Percentiles rank a stretch among this genome's conserved stretches.
Evolutionary conservation across 2,797 vertebrate genomes (phyloP).

Genomic region (Acipenser oxyrinchus): DNA sequence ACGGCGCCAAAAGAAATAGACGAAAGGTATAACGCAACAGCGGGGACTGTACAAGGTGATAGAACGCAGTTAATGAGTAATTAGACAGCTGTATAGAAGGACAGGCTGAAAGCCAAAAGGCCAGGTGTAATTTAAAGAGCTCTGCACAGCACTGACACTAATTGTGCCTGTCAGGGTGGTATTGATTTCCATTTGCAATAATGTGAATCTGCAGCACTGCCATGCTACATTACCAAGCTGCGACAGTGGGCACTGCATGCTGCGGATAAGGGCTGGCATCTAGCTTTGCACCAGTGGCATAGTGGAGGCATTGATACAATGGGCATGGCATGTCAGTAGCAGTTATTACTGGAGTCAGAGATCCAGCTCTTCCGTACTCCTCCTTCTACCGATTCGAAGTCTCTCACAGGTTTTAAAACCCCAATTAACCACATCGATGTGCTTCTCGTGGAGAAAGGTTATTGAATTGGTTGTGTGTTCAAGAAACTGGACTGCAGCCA

Average conservation of each 20-base stretch:
- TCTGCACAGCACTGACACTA: slow-evolving; percentile 71
- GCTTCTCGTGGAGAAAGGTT: slow-evolving; percentile 23
- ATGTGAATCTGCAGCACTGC: slow-evolving; percentile 61
- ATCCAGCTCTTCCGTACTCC: no score
- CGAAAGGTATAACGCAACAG: slow-evolving; percentile 72
- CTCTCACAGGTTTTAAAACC: slow-evolving; percentile 30
- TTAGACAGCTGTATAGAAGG: slow-evolving; percentile 67
- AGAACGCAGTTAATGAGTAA: slow-evolving; percentile 72
- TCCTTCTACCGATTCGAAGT: no score
- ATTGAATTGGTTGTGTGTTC: slow-evolving; percentile 36
- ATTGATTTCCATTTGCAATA: slow-evolving; percentile 70
- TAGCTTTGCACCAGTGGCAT: slow-evolving; percentile 52
- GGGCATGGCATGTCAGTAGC: no score
- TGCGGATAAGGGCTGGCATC: slow-evolving; percentile 25
- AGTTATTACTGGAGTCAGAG: no score
- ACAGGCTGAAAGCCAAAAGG: slow-evolving; percentile 65
- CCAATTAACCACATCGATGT: slow-evolving; percentile 43
- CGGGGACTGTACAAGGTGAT: slow-evolving; percentile 60
- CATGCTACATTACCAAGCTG: slow-evolving; percentile 43
- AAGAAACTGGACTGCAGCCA: slow-evolving; percentile 38
- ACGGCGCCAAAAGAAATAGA: slow-evolving; percentile 68
- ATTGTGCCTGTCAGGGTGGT: slow-evolving; percentile 61
- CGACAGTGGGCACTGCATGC: slow-evolving; percentile 14
- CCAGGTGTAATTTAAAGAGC: slow-evolving; percentile 66
- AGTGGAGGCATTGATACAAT: slow-evolving; percentile 19